Conservation (phyloP, 1,140 invertebrate genomes). For the Homarus americanus region DNA sequence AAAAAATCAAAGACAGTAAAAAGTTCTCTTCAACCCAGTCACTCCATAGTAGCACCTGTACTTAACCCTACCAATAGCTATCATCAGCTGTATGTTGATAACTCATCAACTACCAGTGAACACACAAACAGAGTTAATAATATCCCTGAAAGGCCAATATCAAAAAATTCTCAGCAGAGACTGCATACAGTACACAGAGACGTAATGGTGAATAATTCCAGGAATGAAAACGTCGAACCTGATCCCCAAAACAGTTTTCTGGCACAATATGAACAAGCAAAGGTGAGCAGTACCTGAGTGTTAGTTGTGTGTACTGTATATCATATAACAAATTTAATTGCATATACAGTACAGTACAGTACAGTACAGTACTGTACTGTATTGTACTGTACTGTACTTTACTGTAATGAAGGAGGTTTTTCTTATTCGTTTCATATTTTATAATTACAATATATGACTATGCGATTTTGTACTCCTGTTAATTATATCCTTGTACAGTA, state of each 20-base stretch:
- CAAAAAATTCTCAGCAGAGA: background rate
- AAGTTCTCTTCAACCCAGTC: background rate
- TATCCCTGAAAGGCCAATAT: background rate
- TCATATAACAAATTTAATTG: no score
- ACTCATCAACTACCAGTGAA: background rate
- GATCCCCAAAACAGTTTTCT: background rate
- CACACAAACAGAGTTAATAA: background rate
- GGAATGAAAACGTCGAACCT: background rate
- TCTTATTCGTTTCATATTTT: no score
- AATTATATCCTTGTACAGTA: no score
- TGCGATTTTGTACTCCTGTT: no score
- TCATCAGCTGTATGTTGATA: background rate
- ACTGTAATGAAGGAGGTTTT: no score
- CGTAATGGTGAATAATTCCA: background rate
- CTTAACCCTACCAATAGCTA: background rate
- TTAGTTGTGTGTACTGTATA: background rate
- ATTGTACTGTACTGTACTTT: no score
- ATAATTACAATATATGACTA: no score
- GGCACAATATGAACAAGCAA: background rate
- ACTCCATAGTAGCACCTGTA: background rate
- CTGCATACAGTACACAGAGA: background rate
- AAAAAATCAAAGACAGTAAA: background rate
- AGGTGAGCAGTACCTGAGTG: background rate
- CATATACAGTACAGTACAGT: no score
- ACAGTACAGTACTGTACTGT: no score